Conservation (phyloP, 2,797 vertebrate genomes). For the Sebastes minor region DNA sequence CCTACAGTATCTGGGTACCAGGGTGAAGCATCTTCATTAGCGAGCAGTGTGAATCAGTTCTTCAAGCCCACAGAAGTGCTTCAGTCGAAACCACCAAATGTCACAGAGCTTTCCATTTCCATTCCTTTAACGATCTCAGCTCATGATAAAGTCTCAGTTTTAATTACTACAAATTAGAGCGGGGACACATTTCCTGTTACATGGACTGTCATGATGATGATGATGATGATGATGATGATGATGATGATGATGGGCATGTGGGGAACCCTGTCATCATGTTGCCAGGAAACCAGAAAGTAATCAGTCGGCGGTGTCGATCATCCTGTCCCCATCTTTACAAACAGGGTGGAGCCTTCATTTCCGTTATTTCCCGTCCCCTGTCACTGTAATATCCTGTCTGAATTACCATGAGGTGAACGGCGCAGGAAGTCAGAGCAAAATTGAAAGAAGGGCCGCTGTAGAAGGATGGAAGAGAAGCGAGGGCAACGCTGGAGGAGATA, state of each 20-base stretch:
- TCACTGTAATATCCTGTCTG: conserved; percentile 57
- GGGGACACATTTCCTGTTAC: conserved; percentile 20
- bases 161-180: conserved; percentile 27
- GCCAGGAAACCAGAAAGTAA: conserved; percentile 49
- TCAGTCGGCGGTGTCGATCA: conserved; percentile 25
- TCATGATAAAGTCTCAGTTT: conserved; percentile 5
- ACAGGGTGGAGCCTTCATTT: conserved; percentile 39
- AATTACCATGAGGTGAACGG: conserved; percentile 31
- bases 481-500: conserved; percentile 56
- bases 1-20: neutral
- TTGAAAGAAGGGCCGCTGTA: conserved; percentile 7
- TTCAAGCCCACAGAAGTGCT: neutral
- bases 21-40: neutral
- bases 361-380: conserved; percentile 22
- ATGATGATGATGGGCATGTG: conserved; percentile 27
- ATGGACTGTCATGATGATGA: conserved; percentile 4
- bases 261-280: conserved; percentile 31
- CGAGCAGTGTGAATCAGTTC: neutral
- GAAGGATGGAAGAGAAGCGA: conserved; percentile 19
- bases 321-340: conserved; percentile 11
- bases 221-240: conserved; percentile 25
- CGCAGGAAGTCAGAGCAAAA: conserved; percentile 12
- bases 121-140: neutral
- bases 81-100: neutral
- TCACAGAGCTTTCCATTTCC: neutral